phyloP scores from a whole-genome alignment of 1,140 invertebrate genomes.

The Zaprionus ghesquierei region DNA sequence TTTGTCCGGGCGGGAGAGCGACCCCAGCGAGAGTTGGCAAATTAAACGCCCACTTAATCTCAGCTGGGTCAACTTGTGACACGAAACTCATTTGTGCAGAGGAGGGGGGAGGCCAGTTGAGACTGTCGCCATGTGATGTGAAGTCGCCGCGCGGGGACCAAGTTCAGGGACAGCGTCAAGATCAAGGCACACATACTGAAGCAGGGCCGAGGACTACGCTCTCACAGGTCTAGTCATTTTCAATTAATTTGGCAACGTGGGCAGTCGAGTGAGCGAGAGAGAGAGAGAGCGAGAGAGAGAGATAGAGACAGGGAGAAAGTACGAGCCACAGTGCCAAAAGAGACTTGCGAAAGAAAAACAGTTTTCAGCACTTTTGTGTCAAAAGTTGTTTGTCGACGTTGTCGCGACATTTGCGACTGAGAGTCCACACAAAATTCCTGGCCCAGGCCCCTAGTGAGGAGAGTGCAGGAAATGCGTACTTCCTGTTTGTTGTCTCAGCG shows the following conservation, averaged over 20 bases:
- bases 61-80: constrained; percentile 75
- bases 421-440: constrained; percentile 3
- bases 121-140: constrained; percentile 10
- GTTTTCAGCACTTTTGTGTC: constrained; percentile 78
- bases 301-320: constrained; percentile 14
- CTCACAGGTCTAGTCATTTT: constrained; percentile 63
- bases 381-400: constrained; percentile 68
- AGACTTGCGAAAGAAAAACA: constrained; percentile 58
- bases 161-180: constrained; percentile 77
- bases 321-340: background rate
- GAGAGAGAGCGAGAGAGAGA: constrained; percentile 15
- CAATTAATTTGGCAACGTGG: constrained; percentile 70
- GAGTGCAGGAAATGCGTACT: constrained; percentile 77
- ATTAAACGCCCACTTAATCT: constrained; percentile 81
- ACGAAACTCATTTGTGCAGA: constrained; percentile 68
- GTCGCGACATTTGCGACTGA: constrained; percentile 69
- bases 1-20: constrained; percentile 10
- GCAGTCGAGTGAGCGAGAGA: constrained; percentile 16
- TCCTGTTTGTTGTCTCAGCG: constrained; percentile 69
- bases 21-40: constrained; percentile 59
- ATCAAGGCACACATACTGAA: constrained; percentile 62
- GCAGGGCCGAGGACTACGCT: background rate
- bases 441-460: constrained; percentile 1
- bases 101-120: background rate
- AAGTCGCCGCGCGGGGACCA: constrained; percentile 28